phyloP scores from a whole-genome alignment of 2,113 vertebrate species.

The Cheirogaleus medius region DNA sequence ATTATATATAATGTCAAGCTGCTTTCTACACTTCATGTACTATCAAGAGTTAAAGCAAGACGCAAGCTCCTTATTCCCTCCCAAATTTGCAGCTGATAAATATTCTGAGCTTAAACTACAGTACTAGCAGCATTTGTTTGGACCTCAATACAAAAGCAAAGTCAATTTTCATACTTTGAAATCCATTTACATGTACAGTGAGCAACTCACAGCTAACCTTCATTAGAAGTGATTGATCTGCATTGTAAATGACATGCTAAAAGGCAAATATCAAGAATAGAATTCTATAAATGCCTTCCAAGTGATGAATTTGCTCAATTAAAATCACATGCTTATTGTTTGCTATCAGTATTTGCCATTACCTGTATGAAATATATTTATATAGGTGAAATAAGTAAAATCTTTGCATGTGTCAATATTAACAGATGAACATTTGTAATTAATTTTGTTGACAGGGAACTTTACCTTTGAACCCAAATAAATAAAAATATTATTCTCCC shows the following conservation, averaged over 20 bases:
- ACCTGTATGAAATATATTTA: not conserved
- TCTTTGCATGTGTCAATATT: not conserved
- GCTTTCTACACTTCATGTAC: not conserved
- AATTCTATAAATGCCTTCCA: not conserved
- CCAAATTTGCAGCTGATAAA: not conserved
- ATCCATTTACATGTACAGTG: not conserved
- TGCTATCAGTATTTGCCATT: not conserved
- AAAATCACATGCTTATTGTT: not conserved
- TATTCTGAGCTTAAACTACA: not conserved
- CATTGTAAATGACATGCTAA: not conserved
- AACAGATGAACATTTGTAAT: not conserved
- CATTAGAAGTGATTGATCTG: not conserved
- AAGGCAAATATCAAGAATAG: not conserved
- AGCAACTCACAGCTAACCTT: not conserved
- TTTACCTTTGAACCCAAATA: not conserved
- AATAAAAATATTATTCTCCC: not conserved
- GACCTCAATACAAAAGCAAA: not conserved
- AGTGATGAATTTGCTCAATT: not conserved
- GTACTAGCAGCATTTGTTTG: not conserved
- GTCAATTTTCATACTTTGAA: not conserved
- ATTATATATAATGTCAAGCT: not conserved
- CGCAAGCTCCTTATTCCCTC: not conserved
- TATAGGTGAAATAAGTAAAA: slow-evolving; percentile 18
- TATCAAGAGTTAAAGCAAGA: not conserved
- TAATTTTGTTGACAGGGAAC: not conserved